Evolutionary conservation across 2,888 invertebrate genomes (phyloP).

Genomic region (Papilio gigon): DNA sequence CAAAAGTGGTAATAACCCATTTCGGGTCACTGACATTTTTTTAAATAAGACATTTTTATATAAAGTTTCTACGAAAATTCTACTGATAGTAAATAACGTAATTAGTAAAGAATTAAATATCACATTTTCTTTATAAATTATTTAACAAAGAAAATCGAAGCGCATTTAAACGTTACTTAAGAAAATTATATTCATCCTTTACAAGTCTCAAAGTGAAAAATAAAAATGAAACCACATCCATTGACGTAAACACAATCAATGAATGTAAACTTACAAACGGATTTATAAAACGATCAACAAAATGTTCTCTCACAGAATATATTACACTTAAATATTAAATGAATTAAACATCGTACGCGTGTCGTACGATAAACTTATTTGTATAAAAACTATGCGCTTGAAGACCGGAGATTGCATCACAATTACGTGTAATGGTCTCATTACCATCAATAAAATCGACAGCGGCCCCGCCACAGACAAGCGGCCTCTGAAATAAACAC

Average conservation of each 20-base stretch:
- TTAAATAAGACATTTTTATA: too few species aligned
- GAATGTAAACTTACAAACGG: not conserved
- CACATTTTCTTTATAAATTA: too few species aligned
- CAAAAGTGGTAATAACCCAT: too few species aligned
- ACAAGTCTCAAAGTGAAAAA: not conserved
- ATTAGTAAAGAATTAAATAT: too few species aligned
- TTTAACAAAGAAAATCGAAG: too few species aligned
- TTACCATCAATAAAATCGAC: conserved; percentile 62
- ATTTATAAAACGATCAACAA: conserved; percentile 5
- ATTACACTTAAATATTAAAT: conserved; percentile 20
- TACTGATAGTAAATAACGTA: too few species aligned
- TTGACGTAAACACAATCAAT: not conserved
- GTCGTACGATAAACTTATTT: conserved; percentile 25
- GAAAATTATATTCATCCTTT: not conserved
- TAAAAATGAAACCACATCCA: not conserved
- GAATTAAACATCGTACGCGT: conserved; percentile 24
- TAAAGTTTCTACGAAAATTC: too few species aligned
- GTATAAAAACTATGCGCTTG: conserved; percentile 24
- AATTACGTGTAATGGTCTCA: conserved; percentile 52
- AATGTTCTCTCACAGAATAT: conserved; percentile 3
- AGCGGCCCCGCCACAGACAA: conserved; percentile 55
- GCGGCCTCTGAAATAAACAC: conserved; percentile 65
- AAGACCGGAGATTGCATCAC: conserved; percentile 30
- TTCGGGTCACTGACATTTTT: too few species aligned
- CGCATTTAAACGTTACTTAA: too few species aligned